phyloP scores from a whole-genome alignment of 1,140 invertebrate species.

The Conopomorpha cramerella region DNA sequence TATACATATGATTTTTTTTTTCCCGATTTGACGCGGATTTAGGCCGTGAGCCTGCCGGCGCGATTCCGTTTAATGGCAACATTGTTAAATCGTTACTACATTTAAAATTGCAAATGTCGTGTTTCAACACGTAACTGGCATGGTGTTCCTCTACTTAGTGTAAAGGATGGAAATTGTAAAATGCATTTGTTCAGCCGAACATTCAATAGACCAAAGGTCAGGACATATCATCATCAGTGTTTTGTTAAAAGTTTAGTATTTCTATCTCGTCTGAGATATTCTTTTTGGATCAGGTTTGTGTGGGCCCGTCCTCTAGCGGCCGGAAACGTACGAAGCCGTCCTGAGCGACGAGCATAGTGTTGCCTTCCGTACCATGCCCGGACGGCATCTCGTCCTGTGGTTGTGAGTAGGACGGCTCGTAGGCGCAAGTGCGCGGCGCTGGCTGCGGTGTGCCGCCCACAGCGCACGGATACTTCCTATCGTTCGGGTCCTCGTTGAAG shows the following conservation, averaged over 20 bases:
- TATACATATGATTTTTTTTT: not conserved
- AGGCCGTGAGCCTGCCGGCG: too few species aligned
- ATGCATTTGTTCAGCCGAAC: not conserved
- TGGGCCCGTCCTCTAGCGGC: slow-evolving; percentile 64
- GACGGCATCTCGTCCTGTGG: slow-evolving; percentile 45
- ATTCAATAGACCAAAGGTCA: not conserved
- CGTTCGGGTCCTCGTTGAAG: slow-evolving; percentile 60
- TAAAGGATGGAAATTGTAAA: not conserved
- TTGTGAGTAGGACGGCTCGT: slow-evolving; percentile 48
- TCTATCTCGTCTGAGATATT: slow-evolving; percentile 33
- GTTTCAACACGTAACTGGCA: not conserved
- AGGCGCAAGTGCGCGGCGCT: slow-evolving; percentile 33
- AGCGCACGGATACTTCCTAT: slow-evolving; percentile 38
- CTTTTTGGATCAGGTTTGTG: slow-evolving; percentile 55
- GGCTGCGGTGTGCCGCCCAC: slow-evolving; percentile 28
- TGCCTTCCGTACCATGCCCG: slow-evolving; percentile 32
- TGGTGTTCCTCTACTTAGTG: not conserved
- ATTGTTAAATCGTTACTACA: too few species aligned
- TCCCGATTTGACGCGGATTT: not conserved
- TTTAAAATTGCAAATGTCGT: too few species aligned
- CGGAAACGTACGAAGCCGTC: slow-evolving; percentile 84
- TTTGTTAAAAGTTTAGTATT: slow-evolving; percentile 28
- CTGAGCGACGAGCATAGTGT: slow-evolving; percentile 82
- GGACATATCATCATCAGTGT: not conserved
- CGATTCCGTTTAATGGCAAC: too few species aligned